Evolutionary conservation across 2,797 vertebrate species (phyloP), one percentile per base, ranked within the genome.

Genomic region (Oreochromis grahami): DNA sequence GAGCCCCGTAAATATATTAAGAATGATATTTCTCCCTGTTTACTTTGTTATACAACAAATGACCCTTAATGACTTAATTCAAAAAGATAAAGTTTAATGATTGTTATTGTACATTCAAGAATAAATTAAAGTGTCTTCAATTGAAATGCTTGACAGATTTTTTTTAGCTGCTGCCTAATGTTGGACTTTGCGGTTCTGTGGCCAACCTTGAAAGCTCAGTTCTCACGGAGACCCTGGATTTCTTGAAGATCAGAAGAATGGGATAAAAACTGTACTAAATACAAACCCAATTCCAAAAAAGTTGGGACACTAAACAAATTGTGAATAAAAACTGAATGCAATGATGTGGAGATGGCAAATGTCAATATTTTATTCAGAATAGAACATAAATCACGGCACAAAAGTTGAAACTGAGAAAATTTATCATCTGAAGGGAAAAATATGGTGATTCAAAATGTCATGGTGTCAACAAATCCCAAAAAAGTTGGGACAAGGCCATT

Each of bases 181-280:
- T 91, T 88, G 86, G 76, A 78, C 52, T 82, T 77, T 55, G 19
- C 32, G 0, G 51, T 14, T 48, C 50, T 79, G 65, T 74, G 38
- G 53, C 36, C 81, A 85, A 85, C 81, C 41, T 10, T 81, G 77
- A 70, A 56, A 70, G 52, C 85, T 83, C 72, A 78, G 81, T 86
- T 56, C 60, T 79, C 50, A 82, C 21, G 19, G 41, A 36, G 65
- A 48, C 8, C 48, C 38, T 50, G 86, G 45, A 78, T 82, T 79
- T 88, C 60, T 87, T 24, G 76, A 51, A 88, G 86, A 92, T 92
- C 89, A 89, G 82, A 86, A 68, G 78, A 80, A 79, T 21, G 38
- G 52, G 81, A 85, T 55, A 81, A 76, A 90, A 89, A 88, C 84
- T 17, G 60, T 56, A 50, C 50, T 82, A 78, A 90, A 88, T 32